Conservation (phyloP, 2,797 vertebrate genomes). For the Chelonia mydas region DNA sequence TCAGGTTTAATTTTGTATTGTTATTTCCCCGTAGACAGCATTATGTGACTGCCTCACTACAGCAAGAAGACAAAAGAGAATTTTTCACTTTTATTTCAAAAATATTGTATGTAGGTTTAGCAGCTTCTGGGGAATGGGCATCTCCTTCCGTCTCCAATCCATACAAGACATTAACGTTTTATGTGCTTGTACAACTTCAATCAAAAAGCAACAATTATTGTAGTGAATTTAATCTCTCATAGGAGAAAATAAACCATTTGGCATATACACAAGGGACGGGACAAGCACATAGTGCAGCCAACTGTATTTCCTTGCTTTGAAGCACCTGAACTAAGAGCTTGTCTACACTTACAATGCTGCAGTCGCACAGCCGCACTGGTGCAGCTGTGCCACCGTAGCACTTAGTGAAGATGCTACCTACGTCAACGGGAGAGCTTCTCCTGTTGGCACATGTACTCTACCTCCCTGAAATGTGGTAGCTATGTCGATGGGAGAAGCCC, state of each 20-base stretch:
- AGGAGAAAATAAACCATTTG: neutral
- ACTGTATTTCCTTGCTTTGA: neutral
- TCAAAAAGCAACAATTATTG: constrained; percentile 36
- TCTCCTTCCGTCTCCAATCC: neutral
- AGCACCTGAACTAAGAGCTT: neutral
- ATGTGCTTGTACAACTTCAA: constrained; percentile 13
- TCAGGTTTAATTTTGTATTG: neutral
- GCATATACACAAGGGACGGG: neutral
- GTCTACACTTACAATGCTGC: too few relatives aligned
- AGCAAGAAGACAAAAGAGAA: neutral
- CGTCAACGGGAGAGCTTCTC: too few relatives aligned
- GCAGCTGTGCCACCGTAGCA: too few relatives aligned
- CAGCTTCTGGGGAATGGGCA: constrained; percentile 9
- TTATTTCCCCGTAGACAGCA: neutral
- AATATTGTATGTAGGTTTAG: neutral
- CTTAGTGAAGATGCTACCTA: too few relatives aligned
- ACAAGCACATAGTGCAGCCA: neutral
- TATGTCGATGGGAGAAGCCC: too few relatives aligned
- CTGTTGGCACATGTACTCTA: too few relatives aligned
- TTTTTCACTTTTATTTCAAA: neutral
- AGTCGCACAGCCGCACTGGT: too few relatives aligned
- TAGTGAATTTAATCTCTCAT: constrained; percentile 33
- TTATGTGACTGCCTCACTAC: neutral
- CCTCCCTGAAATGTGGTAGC: too few relatives aligned
- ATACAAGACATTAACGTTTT: constrained; percentile 6